These are phyloP conservation scores for Quadroppia sp. DNA, from an alignment of 2,888 invertebrate genomes.

Conservation along the genomic window DNA sequence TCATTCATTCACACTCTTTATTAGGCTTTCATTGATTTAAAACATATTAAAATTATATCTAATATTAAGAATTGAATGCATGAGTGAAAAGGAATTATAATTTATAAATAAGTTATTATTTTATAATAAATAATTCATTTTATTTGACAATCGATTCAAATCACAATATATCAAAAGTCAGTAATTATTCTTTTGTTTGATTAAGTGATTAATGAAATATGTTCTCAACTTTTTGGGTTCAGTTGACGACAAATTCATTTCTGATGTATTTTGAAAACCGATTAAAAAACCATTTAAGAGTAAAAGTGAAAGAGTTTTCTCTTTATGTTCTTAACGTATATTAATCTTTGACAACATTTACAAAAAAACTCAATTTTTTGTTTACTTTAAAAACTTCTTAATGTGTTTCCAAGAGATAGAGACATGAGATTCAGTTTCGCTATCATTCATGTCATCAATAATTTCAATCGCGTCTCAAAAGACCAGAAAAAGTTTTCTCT, in stretches of 20 bases:
- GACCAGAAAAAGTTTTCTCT: conserved; percentile 13
- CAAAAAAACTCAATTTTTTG: background rate
- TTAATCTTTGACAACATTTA: background rate
- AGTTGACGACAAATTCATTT: background rate
- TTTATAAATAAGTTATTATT: background rate
- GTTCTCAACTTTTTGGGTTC: background rate
- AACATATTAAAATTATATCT: background rate
- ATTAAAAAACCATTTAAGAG: background rate
- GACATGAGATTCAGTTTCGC: background rate
- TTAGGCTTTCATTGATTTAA: background rate
- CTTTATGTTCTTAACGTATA: background rate
- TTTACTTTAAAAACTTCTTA: background rate
- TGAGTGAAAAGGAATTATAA: background rate
- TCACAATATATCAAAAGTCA: background rate
- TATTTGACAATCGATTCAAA: background rate
- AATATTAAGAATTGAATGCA: background rate
- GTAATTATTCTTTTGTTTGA: background rate
- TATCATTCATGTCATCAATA: background rate
- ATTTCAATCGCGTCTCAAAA: conserved; percentile 20
- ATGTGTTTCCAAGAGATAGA: background rate
- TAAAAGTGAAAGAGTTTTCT: background rate
- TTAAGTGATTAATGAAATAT: background rate
- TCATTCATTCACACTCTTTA: background rate
- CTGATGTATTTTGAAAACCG: background rate
- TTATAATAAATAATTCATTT: background rate